A percentile compares a stretch with the other conserved stretches of the same genome.
Conservation (phyloP, 2,113 vertebrate genomes). For the Brienomyrus longianalis region DNA sequence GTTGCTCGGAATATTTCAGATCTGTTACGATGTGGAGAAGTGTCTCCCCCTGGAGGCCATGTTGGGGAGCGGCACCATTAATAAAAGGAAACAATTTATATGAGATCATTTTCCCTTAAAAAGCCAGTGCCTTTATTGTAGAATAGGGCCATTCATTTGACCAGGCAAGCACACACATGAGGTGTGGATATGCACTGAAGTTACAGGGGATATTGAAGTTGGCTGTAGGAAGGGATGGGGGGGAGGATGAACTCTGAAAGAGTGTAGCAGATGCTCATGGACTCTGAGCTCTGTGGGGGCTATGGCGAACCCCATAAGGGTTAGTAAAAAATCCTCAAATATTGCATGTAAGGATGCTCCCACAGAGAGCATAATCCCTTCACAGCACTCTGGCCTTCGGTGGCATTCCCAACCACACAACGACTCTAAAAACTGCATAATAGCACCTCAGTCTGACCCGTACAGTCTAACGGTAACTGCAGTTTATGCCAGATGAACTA, state of each 20-base stretch:
- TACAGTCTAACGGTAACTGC: not conserved
- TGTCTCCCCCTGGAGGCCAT: not conserved
- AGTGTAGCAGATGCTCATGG: not conserved
- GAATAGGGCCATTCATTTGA: not conserved
- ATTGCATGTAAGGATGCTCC: not conserved
- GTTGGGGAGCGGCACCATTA: not conserved
- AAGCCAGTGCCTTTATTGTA: not conserved
- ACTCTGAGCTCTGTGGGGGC: not conserved
- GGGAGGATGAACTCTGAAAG: not conserved
- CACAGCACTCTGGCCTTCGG: not conserved
- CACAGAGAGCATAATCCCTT: not conserved
- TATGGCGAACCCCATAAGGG: not conserved
- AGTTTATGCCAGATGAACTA: not conserved
- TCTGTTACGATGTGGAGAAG: not conserved
- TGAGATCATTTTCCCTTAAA: not conserved
- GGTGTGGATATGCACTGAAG: not conserved
- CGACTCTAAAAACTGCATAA: not conserved
- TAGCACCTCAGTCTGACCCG: not conserved
- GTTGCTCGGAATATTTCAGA: not conserved
- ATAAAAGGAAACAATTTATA: not conserved
- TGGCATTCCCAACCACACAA: slow-evolving; percentile 6
- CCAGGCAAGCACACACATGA: not conserved
- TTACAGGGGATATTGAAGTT: not conserved
- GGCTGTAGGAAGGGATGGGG: not conserved
- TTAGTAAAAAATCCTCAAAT: not conserved